A percentile compares a stretch with the other conserved stretches of the same genome.
Evolutionary conservation across 1,140 invertebrate genomes (phyloP).

Genomic region (Oscheius sp.): DNA sequence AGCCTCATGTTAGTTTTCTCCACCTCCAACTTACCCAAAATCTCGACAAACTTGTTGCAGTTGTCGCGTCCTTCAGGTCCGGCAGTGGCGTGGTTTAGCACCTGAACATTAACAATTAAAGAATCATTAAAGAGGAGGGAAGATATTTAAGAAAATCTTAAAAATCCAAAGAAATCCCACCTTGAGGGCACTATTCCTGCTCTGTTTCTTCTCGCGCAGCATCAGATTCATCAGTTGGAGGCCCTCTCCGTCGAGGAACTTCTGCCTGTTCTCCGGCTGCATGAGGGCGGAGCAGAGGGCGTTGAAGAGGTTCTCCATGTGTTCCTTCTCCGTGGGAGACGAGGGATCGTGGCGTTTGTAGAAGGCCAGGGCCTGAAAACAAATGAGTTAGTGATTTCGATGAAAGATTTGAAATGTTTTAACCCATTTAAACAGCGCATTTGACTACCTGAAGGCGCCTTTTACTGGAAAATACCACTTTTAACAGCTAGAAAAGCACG

Average conservation of each 20-base stretch:
- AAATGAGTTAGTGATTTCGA: too few relatives aligned
- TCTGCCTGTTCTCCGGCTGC: constrained; percentile 77
- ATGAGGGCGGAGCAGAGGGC: constrained; percentile 88
- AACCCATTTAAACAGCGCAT: too few relatives aligned
- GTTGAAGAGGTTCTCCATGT: constrained; percentile 98
- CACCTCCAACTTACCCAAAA: constrained; percentile 70
- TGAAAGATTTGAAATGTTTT: too few relatives aligned
- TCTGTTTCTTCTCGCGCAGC: constrained; percentile 95
- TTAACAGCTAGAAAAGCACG: too few relatives aligned
- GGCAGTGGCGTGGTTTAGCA: constrained; percentile 90
- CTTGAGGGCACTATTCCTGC: constrained; percentile 90
- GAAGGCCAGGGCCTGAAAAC: constrained; percentile 68
- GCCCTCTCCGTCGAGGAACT: constrained; percentile 89
- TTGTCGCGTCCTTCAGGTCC: constrained; percentile 88
- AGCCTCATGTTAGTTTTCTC: not conserved
- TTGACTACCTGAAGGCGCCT: too few relatives aligned
- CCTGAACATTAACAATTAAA: constrained; percentile 60
- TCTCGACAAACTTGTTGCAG: constrained; percentile 97
- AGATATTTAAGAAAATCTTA: not conserved
- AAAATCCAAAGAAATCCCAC: not conserved
- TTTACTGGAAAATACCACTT: too few relatives aligned
- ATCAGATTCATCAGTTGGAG: constrained; percentile 94
- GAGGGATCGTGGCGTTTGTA: constrained; percentile 92
- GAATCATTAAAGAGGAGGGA: not conserved
- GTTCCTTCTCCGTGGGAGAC: constrained; percentile 86